Base-by-base conservation (phyloP, 2,797 vertebrate genomes). In the Borostomias antarcticus region DNA sequence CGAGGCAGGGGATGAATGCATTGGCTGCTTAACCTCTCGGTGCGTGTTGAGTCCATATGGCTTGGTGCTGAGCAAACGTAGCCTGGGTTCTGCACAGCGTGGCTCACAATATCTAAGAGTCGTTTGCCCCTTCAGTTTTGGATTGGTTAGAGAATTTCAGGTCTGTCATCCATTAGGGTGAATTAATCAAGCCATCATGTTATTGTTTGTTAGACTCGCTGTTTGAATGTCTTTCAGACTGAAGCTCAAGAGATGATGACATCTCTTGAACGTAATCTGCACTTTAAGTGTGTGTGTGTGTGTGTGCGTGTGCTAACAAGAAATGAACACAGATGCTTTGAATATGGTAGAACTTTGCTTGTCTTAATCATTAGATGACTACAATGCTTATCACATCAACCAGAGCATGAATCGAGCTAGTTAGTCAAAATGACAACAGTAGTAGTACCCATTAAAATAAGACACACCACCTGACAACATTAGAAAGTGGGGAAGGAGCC, bases 41-140 rank as follows among this genome's bases (percentile, higher is more conserved):
- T 82, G 74, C 76, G 65, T 79, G 85, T 76, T 63, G 37, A 65
- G 81, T 63, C 64, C 29, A 32, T 61, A 77, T 74, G 75, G 77
- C 65, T 82, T 76, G 81, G 70, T 87, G 82, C 83, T 82, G 75
- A 87, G 82, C 77, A 76, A 29, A 28, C 25, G 17, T 57, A 57
- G 35, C 10, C 11, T 25, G 73, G 78, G 72, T 51, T 80, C 79
- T 86, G 26, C 51, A 13, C 2, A 13, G 11, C n/a, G 40, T 0
- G 40, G 40, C 15, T 15, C 21, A n/a, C 51, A n/a, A n/a, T n/a
- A n/a, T n/a, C n/a, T n/a, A n/a, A n/a, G n/a, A n/a, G n/a, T n/a
- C n/a, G n/a, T 54, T 28, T 43, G 40, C 6, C 2, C 4, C 28
- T 30, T 13, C 13, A 13, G 17, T 19, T 30, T 30, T n/a, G 30